Conservation (phyloP, 2,113 vertebrate genomes). For the Danionella cerebrum region DNA sequence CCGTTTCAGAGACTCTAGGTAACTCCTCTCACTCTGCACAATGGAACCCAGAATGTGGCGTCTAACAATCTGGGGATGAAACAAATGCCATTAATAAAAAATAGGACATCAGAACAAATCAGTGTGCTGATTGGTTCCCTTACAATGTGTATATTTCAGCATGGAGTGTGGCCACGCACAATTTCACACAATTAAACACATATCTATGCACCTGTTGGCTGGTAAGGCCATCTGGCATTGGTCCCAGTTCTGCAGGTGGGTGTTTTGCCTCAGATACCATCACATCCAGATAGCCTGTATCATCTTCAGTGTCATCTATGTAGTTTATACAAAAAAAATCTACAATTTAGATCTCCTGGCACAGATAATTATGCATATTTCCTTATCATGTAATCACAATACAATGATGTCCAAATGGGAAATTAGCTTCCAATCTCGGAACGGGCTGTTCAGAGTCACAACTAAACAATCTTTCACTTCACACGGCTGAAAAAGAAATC, state of each 20-base stretch:
- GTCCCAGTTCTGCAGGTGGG: slow-evolving; percentile 78
- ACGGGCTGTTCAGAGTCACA: slow-evolving; percentile 13
- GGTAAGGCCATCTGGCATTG: slow-evolving; percentile 87
- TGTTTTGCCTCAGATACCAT: slow-evolving; percentile 76
- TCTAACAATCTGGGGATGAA: slow-evolving; percentile 73
- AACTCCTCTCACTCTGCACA: slow-evolving; percentile 86
- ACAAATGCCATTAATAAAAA: slow-evolving; percentile 10
- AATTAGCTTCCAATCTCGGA: background rate
- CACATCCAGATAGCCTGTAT: slow-evolving; percentile 86
- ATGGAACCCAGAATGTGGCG: slow-evolving; percentile 89
- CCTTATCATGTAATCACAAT: background rate
- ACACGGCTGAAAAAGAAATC: background rate
- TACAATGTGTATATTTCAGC: background rate
- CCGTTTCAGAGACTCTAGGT: slow-evolving; percentile 80
- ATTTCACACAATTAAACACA: background rate
- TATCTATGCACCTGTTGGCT: slow-evolving; percentile 76
- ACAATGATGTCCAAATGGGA: background rate
- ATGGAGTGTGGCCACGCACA: background rate
- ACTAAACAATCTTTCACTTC: background rate
- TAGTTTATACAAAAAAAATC: slow-evolving; percentile 9
- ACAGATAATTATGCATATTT: background rate
- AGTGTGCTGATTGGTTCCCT: background rate
- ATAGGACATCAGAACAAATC: slow-evolving; percentile 37
- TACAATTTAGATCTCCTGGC: background rate
- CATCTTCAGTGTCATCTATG: slow-evolving; percentile 82